Percentiles rank a stretch among this genome's conserved stretches.
Evolutionary conservation across 2,797 vertebrate species (phyloP).

Genomic region (Cyclura pinguis): DNA sequence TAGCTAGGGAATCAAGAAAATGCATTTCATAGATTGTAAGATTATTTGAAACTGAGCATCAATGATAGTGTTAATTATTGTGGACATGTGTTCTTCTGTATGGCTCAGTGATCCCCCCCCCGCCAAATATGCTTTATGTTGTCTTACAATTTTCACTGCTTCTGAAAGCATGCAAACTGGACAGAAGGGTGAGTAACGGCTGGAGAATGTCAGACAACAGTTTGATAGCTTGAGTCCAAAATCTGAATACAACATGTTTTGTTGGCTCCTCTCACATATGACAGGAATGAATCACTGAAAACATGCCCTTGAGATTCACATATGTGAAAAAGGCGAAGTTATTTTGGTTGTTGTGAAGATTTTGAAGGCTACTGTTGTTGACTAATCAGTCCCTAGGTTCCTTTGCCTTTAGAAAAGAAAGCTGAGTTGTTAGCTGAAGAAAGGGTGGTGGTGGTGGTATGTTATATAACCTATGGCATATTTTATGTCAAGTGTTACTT

Average conservation of each 20-base stretch:
- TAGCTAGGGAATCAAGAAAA: neutral
- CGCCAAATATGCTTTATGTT: neutral
- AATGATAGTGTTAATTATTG: neutral
- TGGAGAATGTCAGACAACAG: slow-evolving; percentile 21
- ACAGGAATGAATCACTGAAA: slow-evolving; percentile 26
- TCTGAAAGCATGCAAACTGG: neutral
- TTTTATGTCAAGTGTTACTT: slow-evolving; percentile 22
- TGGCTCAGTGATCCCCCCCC: neutral
- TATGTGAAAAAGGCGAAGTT: slow-evolving; percentile 10
- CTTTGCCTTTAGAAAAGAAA: slow-evolving; percentile 33
- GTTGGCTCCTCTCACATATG: slow-evolving; percentile 8
- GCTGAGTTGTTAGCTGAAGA: slow-evolving; percentile 28
- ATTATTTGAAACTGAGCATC: neutral
- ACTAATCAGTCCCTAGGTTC: slow-evolving; percentile 19
- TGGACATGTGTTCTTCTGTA: neutral
- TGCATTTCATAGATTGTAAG: neutral
- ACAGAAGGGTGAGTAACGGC: neutral
- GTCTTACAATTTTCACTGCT: neutral
- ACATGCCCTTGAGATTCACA: slow-evolving; percentile 25
- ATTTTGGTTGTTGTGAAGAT: slow-evolving; percentile 21
- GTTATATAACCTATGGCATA: slow-evolving; percentile 14
- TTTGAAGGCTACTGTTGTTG: slow-evolving; percentile 26
- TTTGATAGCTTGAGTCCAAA: neutral
- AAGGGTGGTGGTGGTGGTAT: neutral
- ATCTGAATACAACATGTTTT: slow-evolving; percentile 17